Base-by-base conservation (phyloP, 2,888 invertebrate species). In the Amphipoea lucens region DNA sequence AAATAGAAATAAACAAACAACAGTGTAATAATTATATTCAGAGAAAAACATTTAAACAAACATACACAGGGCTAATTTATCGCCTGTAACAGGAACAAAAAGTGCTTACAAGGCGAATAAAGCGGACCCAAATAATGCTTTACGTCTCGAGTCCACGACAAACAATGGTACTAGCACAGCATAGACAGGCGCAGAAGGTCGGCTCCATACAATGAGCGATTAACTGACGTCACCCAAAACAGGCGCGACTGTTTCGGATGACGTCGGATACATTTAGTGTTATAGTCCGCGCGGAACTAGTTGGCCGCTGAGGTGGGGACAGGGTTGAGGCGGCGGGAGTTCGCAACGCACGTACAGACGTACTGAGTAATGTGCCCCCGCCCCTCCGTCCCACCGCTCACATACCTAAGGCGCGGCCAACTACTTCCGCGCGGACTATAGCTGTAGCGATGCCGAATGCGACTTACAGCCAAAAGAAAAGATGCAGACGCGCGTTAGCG, bases 21-120 rank as follows among this genome's bases (percentile, higher is more conserved):
- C 36, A 63, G n/a, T 29, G 1, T 57, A 29, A 45, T 23, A 45
- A 71, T 65, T 65, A 48, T 14, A 48, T 65, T 62, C 40, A 57
- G 23, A 65, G 36, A 23, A 57, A 65, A 45, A 57, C 20, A 74
- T 67, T 54, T 14, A n/a, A 66, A 69, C 63, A 65, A 74, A 74
- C 66, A 65, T 51, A 57, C 62, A 62, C n/a, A 17, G 45, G 29
- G 51, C 75, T 74, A 81, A 76, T 84, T 76, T 81, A 66, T 60
- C 48, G 54, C 40, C 45, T 14, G 72, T 65, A 65, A 77, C 76
- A 74, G 42, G 45, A 63, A 85, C 76, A 85, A 77, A 54, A 77
- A 60, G 23, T 1, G 45, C 62, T 66, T 57, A 77, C 63, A 72
- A 66, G 60, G 63, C 65, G 63, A 68, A 74, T 74, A 74, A 81